Evolutionary conservation across 2,888 invertebrate species (phyloP), one percentile per base, ranked within the genome.

Genomic region (Scaptomyza polygonia): DNA sequence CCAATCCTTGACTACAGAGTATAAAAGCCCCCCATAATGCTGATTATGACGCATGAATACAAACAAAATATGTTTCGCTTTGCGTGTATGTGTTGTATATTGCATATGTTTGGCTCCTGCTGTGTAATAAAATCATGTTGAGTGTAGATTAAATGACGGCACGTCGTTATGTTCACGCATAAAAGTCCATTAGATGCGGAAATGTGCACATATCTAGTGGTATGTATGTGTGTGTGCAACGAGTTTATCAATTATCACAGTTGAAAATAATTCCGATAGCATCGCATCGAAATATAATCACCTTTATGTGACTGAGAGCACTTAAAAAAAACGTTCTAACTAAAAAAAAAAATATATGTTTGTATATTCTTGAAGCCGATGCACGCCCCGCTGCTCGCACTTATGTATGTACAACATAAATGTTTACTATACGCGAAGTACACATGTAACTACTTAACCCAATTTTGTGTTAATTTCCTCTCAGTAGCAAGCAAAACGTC

Each of bases 61-160:
- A 47, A 56, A 48, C 52, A 42, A 66, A 62, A 72, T 56, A 56
- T 61, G 52, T 54, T 21, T 32, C 42, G 21, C 25, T 34, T 29
- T 40, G 21, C 49, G 9, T 32, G 29, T 45, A 12, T 16, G 7
- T 40, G 18, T 18, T 40, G 18, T 18, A 16, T 29, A 6, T 65
- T 57, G 62, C 25, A 25, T 25, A 5, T 56, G 48, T 9, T 39
- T 57, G 42, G 45, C 48, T 81, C 81, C 81, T 77, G 82, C 82
- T 85, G 82, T 53, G 82, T 68, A 77, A 75, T 77, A 72, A 82
- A 82, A 82, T 82, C 83, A 80, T 83, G 86, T 83, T 83, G 83
- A 80, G 83, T 84, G 80, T 83, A 71, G 83, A 79, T 86, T 86
- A 80, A 84, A 86, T 79, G 86, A 73, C 81, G 55, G 86, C 83